phyloP scores from a whole-genome alignment of 1,140 invertebrate genomes.

The Caenorhabditis tropicalis region DNA sequence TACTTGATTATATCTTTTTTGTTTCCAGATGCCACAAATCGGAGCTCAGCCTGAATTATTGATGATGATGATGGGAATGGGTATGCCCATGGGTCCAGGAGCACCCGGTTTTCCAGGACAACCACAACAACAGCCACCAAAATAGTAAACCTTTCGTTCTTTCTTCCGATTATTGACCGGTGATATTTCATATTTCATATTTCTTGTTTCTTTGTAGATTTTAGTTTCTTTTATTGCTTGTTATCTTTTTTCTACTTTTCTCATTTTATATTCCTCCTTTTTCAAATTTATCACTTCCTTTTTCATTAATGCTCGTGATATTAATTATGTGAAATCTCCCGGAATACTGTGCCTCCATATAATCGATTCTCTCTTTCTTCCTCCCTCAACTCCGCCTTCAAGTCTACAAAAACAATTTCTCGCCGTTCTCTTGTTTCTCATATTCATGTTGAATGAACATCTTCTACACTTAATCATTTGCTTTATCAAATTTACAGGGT shows the following conservation, averaged over 20 bases:
- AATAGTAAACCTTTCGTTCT: background rate
- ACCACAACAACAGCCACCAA: background rate
- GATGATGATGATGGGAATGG: conserved; percentile 22
- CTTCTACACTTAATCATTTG: no score
- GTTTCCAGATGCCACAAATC: background rate
- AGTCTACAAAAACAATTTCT: no score
- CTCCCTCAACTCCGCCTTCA: no score
- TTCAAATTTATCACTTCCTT: no score
- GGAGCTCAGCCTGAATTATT: background rate
- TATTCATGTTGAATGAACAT: no score
- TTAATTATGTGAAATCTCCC: background rate
- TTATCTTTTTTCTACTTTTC: background rate
- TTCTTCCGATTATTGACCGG: background rate
- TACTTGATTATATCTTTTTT: no score
- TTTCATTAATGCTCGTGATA: no score
- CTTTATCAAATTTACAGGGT: no score
- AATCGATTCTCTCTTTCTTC: background rate
- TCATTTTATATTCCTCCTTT: background rate
- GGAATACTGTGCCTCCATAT: background rate
- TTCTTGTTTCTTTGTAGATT: no score
- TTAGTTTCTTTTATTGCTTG: background rate
- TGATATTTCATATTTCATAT: no score
- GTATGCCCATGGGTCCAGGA: background rate
- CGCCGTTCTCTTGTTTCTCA: no score
- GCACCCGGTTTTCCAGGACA: background rate